Percentiles rank a stretch among this genome's conserved stretches.
Evolutionary conservation across 2,888 invertebrate species (phyloP).

Genomic region (Penaeus monodon): DNA sequence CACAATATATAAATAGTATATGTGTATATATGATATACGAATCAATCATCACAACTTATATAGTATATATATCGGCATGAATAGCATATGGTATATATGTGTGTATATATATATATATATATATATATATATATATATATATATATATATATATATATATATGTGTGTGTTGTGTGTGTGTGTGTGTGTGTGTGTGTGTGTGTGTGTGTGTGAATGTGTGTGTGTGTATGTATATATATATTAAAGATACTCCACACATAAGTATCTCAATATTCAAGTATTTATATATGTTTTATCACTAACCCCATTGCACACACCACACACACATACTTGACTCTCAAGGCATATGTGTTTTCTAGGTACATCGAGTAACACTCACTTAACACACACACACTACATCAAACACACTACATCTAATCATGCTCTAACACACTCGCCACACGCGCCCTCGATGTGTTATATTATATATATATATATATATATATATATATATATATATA

Average conservation of each 20-base stretch:
- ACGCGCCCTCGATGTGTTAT: no score
- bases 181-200: no score
- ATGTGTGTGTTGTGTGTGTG: conserved; percentile 21
- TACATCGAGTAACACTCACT: no score
- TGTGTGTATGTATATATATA: conserved; percentile 10
- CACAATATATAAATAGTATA: conserved; percentile 19
- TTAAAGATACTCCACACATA: no score
- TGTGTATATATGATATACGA: conserved; percentile 13
- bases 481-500: conserved; percentile 20
- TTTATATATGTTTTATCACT: no score
- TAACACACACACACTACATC: neutral
- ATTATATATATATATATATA: conserved; percentile 27
- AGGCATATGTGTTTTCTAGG: no score
- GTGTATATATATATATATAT: conserved; percentile 20
- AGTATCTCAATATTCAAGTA: no score
- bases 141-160: neutral
- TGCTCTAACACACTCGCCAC: no score
- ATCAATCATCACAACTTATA: no score
- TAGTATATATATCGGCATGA: conserved; percentile 25
- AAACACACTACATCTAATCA: no score
- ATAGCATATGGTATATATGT: conserved; percentile 12
- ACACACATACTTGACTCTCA: neutral
- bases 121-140: conserved; percentile 25
- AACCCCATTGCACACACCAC: neutral
- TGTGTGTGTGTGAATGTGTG: conserved; percentile 12